Evolutionary conservation across 2,888 invertebrate species (phyloP).

Genomic region (Acleris emargana): DNA sequence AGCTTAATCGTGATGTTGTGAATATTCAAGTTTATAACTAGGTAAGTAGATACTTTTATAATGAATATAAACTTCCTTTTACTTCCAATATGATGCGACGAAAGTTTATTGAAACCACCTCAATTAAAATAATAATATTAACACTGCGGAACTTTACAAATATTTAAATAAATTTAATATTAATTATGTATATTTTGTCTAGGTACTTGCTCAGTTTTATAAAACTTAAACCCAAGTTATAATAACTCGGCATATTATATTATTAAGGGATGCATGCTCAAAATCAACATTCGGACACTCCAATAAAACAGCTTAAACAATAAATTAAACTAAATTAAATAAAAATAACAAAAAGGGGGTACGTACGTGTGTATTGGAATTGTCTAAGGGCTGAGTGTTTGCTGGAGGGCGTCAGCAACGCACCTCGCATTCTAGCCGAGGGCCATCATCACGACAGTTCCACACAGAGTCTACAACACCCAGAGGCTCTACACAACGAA

Average conservation of each 20-base stretch:
- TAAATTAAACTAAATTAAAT: slow-evolving; percentile 45
- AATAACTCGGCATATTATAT: neutral
- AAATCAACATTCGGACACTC: slow-evolving; percentile 43
- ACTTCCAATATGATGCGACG: neutral
- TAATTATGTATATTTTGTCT: neutral
- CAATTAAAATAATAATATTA: too few species aligned
- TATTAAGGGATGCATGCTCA: slow-evolving; percentile 27
- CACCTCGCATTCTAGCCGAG: slow-evolving; percentile 84
- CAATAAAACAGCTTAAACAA: slow-evolving; percentile 44
- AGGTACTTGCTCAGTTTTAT: neutral
- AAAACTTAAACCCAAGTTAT: neutral
- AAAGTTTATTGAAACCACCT: neutral
- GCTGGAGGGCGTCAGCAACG: slow-evolving; percentile 82
- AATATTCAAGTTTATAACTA: too few species aligned
- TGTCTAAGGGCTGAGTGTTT: slow-evolving; percentile 79
- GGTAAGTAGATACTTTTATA: too few species aligned
- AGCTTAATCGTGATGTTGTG: too few species aligned
- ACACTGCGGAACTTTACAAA: neutral
- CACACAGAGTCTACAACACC: slow-evolving; percentile 79
- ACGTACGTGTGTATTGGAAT: slow-evolving; percentile 79
- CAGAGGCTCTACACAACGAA: slow-evolving; percentile 82
- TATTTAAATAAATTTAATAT: neutral
- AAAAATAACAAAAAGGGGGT: slow-evolving; percentile 70
- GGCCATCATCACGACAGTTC: slow-evolving; percentile 81
- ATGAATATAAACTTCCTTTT: neutral